phyloP scores from a whole-genome alignment of 2,797 vertebrate species.

The Cuniculus paca region DNA sequence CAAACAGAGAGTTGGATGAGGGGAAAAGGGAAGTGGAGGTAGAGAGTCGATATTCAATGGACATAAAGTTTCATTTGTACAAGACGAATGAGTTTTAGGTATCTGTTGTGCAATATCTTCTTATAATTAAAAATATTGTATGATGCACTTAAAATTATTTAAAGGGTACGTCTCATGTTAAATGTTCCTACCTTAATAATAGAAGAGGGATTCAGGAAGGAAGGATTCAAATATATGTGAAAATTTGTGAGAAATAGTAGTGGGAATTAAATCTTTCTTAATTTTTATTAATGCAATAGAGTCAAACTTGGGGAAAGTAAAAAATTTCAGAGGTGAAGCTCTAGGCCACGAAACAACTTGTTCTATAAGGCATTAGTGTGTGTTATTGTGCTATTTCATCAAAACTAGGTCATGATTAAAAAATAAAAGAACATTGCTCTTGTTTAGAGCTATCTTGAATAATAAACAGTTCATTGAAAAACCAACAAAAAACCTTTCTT shows the following conservation, averaged over 20 bases:
- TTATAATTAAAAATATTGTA: not conserved
- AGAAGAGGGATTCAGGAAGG: not conserved
- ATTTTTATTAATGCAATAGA: not conserved
- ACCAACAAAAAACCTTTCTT: not conserved
- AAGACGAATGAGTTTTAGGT: not conserved
- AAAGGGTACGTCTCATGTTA: not conserved
- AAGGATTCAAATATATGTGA: not conserved
- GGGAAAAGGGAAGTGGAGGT: not conserved
- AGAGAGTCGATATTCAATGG: not conserved
- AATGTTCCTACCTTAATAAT: not conserved
- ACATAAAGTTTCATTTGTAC: not conserved
- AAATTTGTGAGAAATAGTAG: not conserved
- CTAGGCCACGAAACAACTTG: not conserved
- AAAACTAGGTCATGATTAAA: not conserved
- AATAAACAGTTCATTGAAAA: not conserved
- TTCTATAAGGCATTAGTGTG: not conserved
- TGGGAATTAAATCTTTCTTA: not conserved
- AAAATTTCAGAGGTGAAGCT: not conserved
- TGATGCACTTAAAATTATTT: not conserved
- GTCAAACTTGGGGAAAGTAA: conserved; percentile 42
- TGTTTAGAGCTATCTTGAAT: not conserved
- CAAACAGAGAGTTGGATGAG: not conserved
- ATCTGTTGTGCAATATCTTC: not conserved
- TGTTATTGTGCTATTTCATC: conserved; percentile 30
- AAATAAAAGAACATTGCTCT: not conserved